A percentile compares a stretch with the other conserved stretches of the same genome.
These are phyloP conservation scores for Stenotaenia linearis DNA, from an alignment of 2,888 invertebrate genomes.

Conservation along the genomic window DNA sequence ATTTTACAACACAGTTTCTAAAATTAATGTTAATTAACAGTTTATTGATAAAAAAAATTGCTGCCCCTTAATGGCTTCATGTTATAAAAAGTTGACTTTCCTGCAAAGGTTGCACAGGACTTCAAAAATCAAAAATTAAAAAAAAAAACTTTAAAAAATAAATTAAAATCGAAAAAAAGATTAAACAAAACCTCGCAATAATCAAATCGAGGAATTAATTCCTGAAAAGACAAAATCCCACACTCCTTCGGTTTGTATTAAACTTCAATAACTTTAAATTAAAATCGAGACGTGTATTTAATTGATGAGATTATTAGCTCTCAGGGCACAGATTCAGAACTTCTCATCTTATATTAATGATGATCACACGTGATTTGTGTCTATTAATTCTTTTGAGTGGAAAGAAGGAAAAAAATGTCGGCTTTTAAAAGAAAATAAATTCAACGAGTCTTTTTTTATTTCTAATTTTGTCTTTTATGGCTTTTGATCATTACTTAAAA, in stretches of 20 bases:
- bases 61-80: too few relatives aligned
- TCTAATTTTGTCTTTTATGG: background rate
- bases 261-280: background rate
- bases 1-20: too few relatives aligned
- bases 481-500: slow-evolving; percentile 2
- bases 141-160: too few relatives aligned
- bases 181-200: too few relatives aligned
- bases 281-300: background rate
- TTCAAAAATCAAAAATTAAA: too few relatives aligned
- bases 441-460: background rate
- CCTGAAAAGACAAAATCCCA: background rate
- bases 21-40: too few relatives aligned
- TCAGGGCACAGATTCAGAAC: background rate
- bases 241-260: background rate
- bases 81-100: too few relatives aligned
- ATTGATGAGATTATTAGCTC: background rate
- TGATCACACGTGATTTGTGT: background rate
- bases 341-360: background rate
- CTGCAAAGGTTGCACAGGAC: too few relatives aligned
- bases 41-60: too few relatives aligned
- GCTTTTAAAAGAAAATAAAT: background rate
- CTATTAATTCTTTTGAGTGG: too few relatives aligned
- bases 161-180: too few relatives aligned
- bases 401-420: background rate
- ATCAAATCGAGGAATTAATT: too few relatives aligned